Conservation (phyloP, 35 echinoderm and acorn worm genomes). For the Heliocidaris tuberculata region DNA sequence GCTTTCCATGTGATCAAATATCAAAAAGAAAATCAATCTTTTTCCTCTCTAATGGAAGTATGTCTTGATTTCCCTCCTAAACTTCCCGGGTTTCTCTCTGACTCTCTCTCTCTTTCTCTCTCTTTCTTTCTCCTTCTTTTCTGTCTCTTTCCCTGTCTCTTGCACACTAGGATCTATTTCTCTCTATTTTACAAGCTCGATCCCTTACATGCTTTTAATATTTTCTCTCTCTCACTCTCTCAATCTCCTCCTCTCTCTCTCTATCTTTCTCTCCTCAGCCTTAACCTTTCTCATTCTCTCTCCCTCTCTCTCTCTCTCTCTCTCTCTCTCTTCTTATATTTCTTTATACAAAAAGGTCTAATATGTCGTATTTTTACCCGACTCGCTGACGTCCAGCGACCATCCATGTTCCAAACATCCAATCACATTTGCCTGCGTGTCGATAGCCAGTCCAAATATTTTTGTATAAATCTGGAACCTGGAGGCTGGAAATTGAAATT, state of each 20-base stretch:
- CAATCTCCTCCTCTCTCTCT: too few relatives aligned
- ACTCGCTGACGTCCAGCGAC: not conserved
- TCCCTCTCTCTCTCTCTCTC: too few relatives aligned
- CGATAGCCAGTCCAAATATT: not conserved
- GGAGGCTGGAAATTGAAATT: not conserved
- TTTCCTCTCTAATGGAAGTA: not conserved
- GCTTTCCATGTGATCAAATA: constrained; percentile 9
- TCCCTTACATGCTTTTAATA: too few relatives aligned
- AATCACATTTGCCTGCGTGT: not conserved
- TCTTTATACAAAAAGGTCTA: not conserved
- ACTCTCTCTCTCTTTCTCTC: too few relatives aligned
- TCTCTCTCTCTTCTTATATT: too few relatives aligned
- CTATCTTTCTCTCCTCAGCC: too few relatives aligned
- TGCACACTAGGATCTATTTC: too few relatives aligned
- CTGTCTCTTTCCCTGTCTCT: too few relatives aligned
- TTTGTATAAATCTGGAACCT: not conserved
- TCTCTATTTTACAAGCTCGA: too few relatives aligned
- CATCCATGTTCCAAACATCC: not conserved
- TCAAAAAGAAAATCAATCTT: constrained; percentile 5
- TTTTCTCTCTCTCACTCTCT: too few relatives aligned
- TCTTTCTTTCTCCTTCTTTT: too few relatives aligned
- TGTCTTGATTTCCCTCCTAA: not conserved
- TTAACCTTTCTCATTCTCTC: too few relatives aligned
- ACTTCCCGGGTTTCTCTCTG: not conserved
- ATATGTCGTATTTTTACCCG: not conserved